These are phyloP conservation scores for Drosophila tripunctata DNA, from an alignment of 2,888 invertebrate genomes.

Conservation along the genomic window DNA sequence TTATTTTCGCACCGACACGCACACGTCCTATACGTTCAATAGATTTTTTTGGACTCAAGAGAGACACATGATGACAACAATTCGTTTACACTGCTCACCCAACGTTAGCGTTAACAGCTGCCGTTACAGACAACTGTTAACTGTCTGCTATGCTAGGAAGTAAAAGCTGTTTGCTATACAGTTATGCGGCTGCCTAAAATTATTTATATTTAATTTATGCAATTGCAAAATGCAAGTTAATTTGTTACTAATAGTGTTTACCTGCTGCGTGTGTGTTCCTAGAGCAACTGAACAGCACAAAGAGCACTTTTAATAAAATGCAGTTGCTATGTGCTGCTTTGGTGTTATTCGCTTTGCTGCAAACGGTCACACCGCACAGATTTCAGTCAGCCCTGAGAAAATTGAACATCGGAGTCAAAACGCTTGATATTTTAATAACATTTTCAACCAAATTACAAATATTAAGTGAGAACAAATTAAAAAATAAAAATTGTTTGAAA, in stretches of 20 bases:
- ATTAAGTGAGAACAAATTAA: neutral
- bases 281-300: no score
- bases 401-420: neutral
- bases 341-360: neutral
- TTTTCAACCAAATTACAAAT: neutral
- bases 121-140: neutral
- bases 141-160: neutral
- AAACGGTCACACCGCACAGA: constrained; percentile 21
- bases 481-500: constrained; percentile 2
- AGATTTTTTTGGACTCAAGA: constrained; percentile 50
- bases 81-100: constrained; percentile 27
- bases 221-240: neutral
- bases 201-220: neutral
- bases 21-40: constrained; percentile 43
- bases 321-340: neutral
- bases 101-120: constrained; percentile 25
- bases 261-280: no score
- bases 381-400: constrained; percentile 4
- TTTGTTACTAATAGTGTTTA: no score
- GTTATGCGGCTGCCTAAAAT: neutral
- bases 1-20: constrained; percentile 26
- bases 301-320: no score
- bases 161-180: constrained; percentile 4
- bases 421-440: constrained; percentile 14
- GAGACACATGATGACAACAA: constrained; percentile 17